phyloP scores from a whole-genome alignment of 2,797 vertebrate species.

The Galago senegalensis region DNA sequence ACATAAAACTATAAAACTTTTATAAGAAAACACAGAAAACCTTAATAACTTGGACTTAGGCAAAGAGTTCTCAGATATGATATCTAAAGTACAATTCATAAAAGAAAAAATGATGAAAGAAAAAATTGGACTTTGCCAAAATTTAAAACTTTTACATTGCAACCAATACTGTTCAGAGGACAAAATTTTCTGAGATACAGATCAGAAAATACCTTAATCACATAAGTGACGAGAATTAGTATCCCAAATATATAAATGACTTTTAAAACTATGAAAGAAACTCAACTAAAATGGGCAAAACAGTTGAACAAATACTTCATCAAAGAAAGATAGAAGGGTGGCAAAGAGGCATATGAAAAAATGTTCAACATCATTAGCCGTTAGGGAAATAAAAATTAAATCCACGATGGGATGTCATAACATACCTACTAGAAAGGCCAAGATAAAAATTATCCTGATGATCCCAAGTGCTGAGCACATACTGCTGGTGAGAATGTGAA shows the following conservation, averaged over 20 bases:
- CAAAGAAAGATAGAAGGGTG: background rate
- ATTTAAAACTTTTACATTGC: background rate
- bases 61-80: background rate
- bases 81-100: background rate
- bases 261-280: constrained; percentile 22
- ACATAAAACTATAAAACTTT: background rate
- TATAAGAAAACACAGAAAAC: background rate
- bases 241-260: background rate
- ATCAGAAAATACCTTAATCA: background rate
- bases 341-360: background rate
- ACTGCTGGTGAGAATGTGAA: background rate
- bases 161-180: background rate
- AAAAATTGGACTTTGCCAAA: background rate
- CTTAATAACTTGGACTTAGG: background rate
- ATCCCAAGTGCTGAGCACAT: background rate
- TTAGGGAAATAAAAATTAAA: constrained; percentile 25
- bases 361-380: background rate
- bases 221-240: background rate
- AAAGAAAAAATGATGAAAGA: background rate
- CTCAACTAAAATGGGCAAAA: background rate
- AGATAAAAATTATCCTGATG: background rate
- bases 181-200: background rate
- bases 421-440: background rate
- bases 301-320: background rate
- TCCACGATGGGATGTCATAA: background rate